Evolutionary conservation across 2,797 vertebrate species (phyloP), one percentile per base, ranked within the genome.

Genomic region (Hoplostethus mediterraneus): DNA sequence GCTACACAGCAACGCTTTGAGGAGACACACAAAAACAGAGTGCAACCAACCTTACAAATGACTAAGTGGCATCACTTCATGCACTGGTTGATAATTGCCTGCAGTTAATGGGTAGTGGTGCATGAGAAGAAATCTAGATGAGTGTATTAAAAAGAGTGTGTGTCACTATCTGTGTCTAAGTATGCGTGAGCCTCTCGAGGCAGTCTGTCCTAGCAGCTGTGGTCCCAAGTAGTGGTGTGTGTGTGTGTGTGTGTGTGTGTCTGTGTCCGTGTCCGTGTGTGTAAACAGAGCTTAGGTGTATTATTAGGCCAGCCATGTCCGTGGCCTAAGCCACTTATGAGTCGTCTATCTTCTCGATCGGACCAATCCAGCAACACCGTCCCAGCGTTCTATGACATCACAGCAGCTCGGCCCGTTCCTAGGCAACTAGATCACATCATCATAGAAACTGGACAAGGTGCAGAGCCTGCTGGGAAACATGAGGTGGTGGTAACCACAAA

Each of bases 361-460:
- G 89, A 86, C 75, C 73, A 78, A 87, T 80, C 81, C 82, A 84
- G 75, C 84, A 79, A 78, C 84, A 71, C 65, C 87, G 68, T 84
- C 83, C 78, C 59, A 47, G 80, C 90, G 72, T 93, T 81, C 86
- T 90, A 90, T 94, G 93, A 96, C 93, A 91, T 96, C 95, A 95
- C 83, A 80, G 73, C 71, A 74, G 86, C 82, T 90, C 63, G 49
- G 89, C 75, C 83, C 76, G 95, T 95, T 96, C 82, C 96, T 94
- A 96, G 93, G 96, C 96, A 97, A 98, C 96, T 86, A 16, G 75
- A 95, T 82, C 82, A 90, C 87, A 95, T 96, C 93, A 86, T 95
- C 92, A 95, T 36, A 69, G 93, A 95, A 94, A 94, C 90, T 0
- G 60, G 42, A 72, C 55, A 73, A 31, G 51, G 61, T 36, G 59